These are phyloP conservation scores for Eupeodes latifasciatus DNA, from an alignment of 2,888 invertebrate genomes.

Conservation along the genomic window DNA sequence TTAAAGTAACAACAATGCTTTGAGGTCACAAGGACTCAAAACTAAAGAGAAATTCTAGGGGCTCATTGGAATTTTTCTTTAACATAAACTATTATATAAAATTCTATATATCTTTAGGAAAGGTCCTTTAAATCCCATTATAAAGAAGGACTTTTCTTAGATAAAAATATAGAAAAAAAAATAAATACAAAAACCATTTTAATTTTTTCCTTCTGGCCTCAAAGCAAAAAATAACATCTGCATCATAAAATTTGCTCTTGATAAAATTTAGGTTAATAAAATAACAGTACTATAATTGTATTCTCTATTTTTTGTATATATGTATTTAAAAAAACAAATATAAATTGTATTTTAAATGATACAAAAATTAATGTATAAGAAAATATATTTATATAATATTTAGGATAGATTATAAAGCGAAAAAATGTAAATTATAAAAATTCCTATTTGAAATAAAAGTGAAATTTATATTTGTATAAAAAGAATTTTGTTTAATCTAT, in stretches of 20 bases:
- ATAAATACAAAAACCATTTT: not conserved
- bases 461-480: slow-evolving; percentile 76
- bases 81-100: not conserved
- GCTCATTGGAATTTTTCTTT: slow-evolving; percentile 71
- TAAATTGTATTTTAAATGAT: slow-evolving; percentile 42
- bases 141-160: slow-evolving; percentile 36
- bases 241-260: slow-evolving; percentile 48
- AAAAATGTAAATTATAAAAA: slow-evolving; percentile 67
- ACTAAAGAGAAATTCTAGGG: slow-evolving; percentile 65
- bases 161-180: not conserved
- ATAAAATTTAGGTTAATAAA: not conserved
- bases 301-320: slow-evolving; percentile 35
- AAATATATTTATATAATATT: slow-evolving; percentile 68
- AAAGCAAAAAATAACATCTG: slow-evolving; percentile 25
- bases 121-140: slow-evolving; percentile 3
- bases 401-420: slow-evolving; percentile 62
- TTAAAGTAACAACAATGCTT: slow-evolving; percentile 23
- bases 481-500: not conserved
- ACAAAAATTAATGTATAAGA: slow-evolving; percentile 36
- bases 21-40: slow-evolving; percentile 60
- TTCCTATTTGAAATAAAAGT: slow-evolving; percentile 76
- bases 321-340: slow-evolving; percentile 28
- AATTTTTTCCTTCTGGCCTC: slow-evolving; percentile 61
- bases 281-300: not conserved
- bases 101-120: slow-evolving; percentile 26